Evolutionary conservation across 2,888 invertebrate species (phyloP), one percentile per base, ranked within the genome.

Genomic region (Fissipunctia ypsillon): DNA sequence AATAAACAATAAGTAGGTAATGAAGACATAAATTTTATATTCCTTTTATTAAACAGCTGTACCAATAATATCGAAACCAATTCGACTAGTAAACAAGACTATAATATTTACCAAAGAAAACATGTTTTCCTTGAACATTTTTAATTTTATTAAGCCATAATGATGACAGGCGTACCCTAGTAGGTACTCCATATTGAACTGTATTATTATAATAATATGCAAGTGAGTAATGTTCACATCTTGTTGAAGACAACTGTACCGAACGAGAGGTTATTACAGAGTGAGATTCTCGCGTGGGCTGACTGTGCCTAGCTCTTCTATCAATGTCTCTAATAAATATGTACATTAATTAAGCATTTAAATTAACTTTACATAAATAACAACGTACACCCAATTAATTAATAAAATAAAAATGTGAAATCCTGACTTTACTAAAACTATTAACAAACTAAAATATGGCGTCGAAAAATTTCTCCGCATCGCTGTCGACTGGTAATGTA

Each of bases 251-350:
- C 61, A 76, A 80, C 79, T 78, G 71, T 84, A 81, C 64, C 77
- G 60, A 74, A 25, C 41, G 12, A 82, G 80, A 84, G 80, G 80
- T 78, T 75, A 75, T 2, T 25, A 38, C 19, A 19, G 66, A 50
- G 69, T 69, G 72, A 69, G 61, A 52, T 59, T 71, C 64, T 76
- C 38, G 80, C 80, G 82, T 84, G 63, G 84, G 76, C 68, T 6
- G 76, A 54, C 52, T 61, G 10, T 61, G 45, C 12, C 50, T 19
- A 28, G 19, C 22, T 50, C 48, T 48, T 38, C 50, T 64, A 14
- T 38, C 50, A 60, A 14, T 35, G 28, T 7, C 19, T 38, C 22
- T 66, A 3, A 66, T 38, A 45, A 64, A 48, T 35, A 38, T n/a
- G n/a, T 43, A 66, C 7, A 22, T 45, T 10, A 10, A n/a, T 50